phyloP scores from a whole-genome alignment of 2,113 vertebrate species.

The Tamias sibiricus region DNA sequence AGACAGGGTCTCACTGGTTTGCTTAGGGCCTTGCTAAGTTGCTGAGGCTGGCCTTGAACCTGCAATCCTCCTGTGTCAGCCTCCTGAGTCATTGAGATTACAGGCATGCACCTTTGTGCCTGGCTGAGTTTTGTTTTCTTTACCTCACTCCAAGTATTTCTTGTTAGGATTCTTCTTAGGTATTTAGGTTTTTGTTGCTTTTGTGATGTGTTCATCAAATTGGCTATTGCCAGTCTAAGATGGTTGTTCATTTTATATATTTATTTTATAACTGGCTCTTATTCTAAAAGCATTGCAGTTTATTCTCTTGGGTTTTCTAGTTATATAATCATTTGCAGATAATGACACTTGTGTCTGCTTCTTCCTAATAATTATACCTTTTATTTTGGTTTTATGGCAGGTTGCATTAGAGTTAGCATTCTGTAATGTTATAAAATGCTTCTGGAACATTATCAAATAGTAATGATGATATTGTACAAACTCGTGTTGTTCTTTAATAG shows the following conservation, averaged over 20 bases:
- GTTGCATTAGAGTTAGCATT: constrained; percentile 35
- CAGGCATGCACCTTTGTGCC: too few species aligned
- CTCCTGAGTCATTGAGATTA: neutral
- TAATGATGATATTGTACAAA: constrained; percentile 12
- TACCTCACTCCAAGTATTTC: neutral
- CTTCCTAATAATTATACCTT: constrained; percentile 54
- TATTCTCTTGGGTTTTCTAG: constrained; percentile 18
- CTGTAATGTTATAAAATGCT: constrained; percentile 11
- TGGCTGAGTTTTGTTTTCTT: neutral
- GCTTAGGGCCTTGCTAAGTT: too few species aligned
- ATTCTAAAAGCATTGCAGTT: constrained; percentile 29
- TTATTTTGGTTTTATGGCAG: constrained; percentile 42
- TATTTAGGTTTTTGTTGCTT: constrained; percentile 10
- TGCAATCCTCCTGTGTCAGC: too few species aligned
- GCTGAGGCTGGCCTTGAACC: too few species aligned
- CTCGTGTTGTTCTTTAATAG: constrained; percentile 24
- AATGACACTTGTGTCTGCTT: constrained; percentile 15
- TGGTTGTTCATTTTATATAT: constrained; percentile 1
- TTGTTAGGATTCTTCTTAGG: neutral
- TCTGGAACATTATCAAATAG: constrained; percentile 27
- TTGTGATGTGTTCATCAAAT: constrained; percentile 2
- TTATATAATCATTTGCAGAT: constrained; percentile 19
- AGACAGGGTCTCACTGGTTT: too few species aligned
- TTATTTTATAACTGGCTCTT: constrained; percentile 34
- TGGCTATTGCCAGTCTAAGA: neutral